Conservation (phyloP, 2,113 vertebrate genomes). For the Tachycineta bicolor region DNA sequence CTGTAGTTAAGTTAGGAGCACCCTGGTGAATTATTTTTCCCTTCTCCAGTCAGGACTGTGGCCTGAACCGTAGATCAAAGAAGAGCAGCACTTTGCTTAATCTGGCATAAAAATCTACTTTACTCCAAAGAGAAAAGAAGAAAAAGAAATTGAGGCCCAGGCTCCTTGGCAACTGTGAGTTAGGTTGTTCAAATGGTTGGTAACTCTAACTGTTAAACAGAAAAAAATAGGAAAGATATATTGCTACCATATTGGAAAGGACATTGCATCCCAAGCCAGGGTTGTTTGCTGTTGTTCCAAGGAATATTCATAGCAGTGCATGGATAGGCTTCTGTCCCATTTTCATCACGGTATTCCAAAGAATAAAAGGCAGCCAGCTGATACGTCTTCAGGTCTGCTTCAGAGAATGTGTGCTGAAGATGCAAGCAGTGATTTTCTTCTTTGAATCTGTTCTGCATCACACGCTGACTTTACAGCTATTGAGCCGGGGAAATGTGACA, state of each 20-base stretch:
- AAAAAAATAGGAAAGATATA: constrained; percentile 42
- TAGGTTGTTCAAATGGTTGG: not conserved
- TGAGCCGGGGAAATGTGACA: not conserved
- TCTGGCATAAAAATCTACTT: constrained; percentile 65
- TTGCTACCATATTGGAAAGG: not conserved
- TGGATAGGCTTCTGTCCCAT: not conserved
- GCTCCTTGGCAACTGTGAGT: constrained; percentile 18
- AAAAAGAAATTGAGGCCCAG: constrained; percentile 41
- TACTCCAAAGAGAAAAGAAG: constrained; percentile 46
- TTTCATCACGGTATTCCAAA: not conserved
- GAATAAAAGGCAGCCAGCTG: not conserved
- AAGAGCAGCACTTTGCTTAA: constrained; percentile 63
- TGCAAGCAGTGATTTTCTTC: not conserved
- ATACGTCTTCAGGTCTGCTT: not conserved
- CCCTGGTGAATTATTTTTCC: constrained; percentile 38
- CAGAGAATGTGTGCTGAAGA: not conserved
- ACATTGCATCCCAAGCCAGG: not conserved
- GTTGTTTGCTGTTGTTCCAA: not conserved
- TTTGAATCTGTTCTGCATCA: not conserved
- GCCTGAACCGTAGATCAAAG: constrained; percentile 81
- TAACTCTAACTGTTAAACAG: not conserved
- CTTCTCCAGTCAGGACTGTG: not conserved
- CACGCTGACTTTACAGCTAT: not conserved
- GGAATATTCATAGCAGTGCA: not conserved
- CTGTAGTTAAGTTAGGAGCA: not conserved